These are phyloP conservation scores for Syrmaticus mikado DNA, from an alignment of 2,113 vertebrate species.

Conservation along the genomic window DNA sequence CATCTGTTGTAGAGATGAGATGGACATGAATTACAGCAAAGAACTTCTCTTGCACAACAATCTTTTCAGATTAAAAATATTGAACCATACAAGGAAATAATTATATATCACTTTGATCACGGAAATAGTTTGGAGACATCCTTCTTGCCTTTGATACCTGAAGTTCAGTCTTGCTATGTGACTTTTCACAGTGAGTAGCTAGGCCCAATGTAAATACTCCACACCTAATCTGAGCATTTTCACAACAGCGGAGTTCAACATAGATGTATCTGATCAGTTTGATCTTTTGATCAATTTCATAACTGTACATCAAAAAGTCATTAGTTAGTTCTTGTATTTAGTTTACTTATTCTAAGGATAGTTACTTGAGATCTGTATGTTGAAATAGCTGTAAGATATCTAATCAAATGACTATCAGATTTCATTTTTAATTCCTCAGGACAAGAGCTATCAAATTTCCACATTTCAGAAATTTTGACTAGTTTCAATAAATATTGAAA, in stretches of 20 bases:
- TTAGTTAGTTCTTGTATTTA: background rate
- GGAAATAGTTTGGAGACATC: background rate
- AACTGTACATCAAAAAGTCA: background rate
- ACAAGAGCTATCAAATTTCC: background rate
- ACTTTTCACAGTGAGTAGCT: background rate
- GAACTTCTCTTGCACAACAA: background rate
- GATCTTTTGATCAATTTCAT: background rate
- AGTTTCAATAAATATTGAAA: background rate
- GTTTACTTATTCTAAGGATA: background rate
- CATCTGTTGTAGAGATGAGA: background rate
- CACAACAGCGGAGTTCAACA: background rate
- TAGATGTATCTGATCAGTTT: background rate
- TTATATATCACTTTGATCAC: background rate
- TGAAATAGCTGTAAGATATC: background rate
- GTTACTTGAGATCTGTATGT: background rate
- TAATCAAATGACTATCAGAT: background rate
- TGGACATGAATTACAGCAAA: background rate
- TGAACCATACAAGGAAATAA: background rate
- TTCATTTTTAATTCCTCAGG: background rate
- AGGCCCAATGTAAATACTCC: background rate
- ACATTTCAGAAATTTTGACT: background rate
- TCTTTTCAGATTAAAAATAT: background rate
- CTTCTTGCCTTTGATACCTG: background rate
- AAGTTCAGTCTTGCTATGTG: background rate
- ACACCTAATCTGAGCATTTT: background rate